These are phyloP conservation scores for Rhagonycha fulva DNA, from an alignment of 2,888 invertebrate genomes.

Conservation along the genomic window DNA sequence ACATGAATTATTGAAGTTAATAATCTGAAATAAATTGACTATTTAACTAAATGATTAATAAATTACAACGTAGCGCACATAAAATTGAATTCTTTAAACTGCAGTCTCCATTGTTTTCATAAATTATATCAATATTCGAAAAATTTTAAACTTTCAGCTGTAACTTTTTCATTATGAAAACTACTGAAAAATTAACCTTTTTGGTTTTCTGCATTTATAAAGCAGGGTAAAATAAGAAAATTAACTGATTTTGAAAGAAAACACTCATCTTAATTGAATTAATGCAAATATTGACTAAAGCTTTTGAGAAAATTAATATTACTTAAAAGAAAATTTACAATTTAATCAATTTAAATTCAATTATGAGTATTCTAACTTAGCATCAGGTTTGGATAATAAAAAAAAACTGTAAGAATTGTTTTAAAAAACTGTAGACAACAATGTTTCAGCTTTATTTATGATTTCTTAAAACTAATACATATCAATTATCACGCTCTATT, in stretches of 20 bases:
- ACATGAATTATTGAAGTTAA: background rate
- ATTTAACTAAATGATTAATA: background rate
- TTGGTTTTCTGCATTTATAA: background rate
- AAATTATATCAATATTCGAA: background rate
- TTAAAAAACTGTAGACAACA: slow-evolving; percentile 6
- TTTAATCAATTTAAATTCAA: background rate
- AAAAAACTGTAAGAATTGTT: background rate
- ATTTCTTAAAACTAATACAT: slow-evolving; percentile 24
- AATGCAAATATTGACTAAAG: background rate
- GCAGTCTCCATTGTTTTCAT: background rate
- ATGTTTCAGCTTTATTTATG: slow-evolving; percentile 27
- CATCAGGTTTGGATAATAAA: background rate
- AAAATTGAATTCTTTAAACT: background rate
- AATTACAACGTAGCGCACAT: background rate
- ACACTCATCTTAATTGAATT: background rate
- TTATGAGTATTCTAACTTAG: background rate
- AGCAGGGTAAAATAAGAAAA: background rate
- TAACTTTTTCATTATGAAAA: background rate
- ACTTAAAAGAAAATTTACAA: background rate
- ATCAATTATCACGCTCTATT: slow-evolving; percentile 29
- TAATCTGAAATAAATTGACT: background rate
- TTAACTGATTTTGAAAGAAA: background rate
- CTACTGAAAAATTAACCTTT: background rate
- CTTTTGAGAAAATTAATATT: background rate
- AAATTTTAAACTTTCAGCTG: background rate